phyloP scores from a whole-genome alignment of 2,888 invertebrate species.

The Gari tellinella region DNA sequence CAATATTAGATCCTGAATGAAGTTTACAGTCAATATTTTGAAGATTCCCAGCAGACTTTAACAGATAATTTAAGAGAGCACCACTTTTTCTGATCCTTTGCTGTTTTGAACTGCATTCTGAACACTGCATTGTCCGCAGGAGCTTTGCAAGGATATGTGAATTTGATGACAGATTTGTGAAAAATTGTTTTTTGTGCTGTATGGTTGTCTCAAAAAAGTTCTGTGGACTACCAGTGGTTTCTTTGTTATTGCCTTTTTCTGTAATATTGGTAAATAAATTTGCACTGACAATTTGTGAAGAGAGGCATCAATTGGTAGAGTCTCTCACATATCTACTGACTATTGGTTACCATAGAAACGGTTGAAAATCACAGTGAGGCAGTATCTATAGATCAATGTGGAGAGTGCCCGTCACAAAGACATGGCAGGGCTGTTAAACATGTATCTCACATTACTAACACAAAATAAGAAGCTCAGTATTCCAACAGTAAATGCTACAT shows the following conservation, averaged over 20 bases:
- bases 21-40: too few species aligned
- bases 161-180: too few species aligned
- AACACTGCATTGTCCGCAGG: too few species aligned
- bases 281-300: constrained; percentile 51
- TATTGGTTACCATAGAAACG: constrained; percentile 69
- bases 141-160: too few species aligned
- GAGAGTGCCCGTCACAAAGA: constrained; percentile 48
- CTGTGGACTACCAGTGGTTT: too few species aligned
- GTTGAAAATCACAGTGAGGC: constrained; percentile 70
- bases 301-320: constrained; percentile 54
- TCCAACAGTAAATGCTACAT: constrained; percentile 59
- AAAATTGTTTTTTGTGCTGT: too few species aligned
- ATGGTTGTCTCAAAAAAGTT: too few species aligned
- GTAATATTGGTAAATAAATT: constrained; percentile 60
- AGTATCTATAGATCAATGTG: constrained; percentile 64
- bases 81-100: too few species aligned
- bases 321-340: constrained; percentile 59
- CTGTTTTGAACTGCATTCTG: too few species aligned
- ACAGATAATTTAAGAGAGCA: too few species aligned
- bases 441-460: constrained; percentile 70
- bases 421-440: constrained; percentile 72
- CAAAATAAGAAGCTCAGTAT: constrained; percentile 67
- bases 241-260: constrained; percentile 15
- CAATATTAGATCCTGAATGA: too few species aligned
- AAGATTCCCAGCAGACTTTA: too few species aligned